Conservation (phyloP, 2,888 invertebrate genomes). For the Pelosia muscerda region DNA sequence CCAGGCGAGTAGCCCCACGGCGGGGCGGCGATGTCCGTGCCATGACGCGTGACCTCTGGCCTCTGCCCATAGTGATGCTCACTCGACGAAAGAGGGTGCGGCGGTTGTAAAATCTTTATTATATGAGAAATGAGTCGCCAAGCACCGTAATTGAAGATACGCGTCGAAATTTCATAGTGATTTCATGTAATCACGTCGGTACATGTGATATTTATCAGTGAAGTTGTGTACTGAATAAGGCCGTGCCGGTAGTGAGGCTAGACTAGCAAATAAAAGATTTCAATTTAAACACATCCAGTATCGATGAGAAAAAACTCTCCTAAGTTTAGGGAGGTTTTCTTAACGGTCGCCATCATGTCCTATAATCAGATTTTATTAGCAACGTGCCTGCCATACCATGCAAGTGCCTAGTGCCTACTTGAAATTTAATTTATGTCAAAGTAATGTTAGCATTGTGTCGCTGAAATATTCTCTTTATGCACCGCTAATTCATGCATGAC, state of each 20-base stretch:
- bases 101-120: slow-evolving; percentile 13
- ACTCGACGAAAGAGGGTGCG: slow-evolving; percentile 37
- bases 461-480: no score
- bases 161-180: not conserved
- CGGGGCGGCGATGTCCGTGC: slow-evolving; percentile 82
- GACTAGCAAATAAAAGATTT: not conserved
- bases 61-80: slow-evolving; percentile 71
- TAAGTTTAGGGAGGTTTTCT: no score
- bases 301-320: no score
- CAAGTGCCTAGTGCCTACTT: no score
- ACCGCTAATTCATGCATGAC: no score
- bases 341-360: no score
- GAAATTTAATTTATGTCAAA: no score
- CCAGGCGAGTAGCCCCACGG: slow-evolving; percentile 67
- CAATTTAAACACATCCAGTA: not conserved
- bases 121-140: slow-evolving; percentile 21
- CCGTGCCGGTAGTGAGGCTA: no score
- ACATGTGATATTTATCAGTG: not conserved
- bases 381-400: no score
- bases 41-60: slow-evolving; percentile 80
- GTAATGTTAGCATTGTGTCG: no score
- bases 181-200: no score
- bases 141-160: slow-evolving; percentile 21
- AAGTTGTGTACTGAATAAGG: not conserved
- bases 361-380: no score